Evolutionary conservation across 2,113 vertebrate genomes (phyloP).

Genomic region (Catharus bicknelli): DNA sequence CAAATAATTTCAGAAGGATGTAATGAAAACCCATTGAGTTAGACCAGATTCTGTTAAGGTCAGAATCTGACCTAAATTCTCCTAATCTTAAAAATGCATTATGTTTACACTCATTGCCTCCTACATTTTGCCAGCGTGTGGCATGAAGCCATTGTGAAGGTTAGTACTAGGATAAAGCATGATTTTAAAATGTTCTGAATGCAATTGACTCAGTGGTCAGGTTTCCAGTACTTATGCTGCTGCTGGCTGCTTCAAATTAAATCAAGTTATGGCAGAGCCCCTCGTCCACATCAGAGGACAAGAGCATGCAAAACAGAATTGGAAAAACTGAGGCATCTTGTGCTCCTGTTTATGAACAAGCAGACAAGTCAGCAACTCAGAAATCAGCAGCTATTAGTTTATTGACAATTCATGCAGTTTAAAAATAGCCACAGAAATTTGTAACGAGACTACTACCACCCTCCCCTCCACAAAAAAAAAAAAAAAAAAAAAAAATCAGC

Average conservation of each 20-base stretch:
- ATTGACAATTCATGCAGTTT: background rate
- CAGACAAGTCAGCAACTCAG: conserved; percentile 23
- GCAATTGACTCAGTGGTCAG: background rate
- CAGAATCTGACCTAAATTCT: background rate
- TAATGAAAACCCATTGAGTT: background rate
- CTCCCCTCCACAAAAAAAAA: background rate
- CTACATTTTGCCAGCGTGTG: background rate
- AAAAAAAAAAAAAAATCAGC: background rate
- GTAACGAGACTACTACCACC: background rate
- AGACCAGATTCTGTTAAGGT: background rate
- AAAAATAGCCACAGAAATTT: background rate
- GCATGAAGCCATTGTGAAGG: background rate
- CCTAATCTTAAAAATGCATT: background rate
- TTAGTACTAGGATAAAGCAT: background rate
- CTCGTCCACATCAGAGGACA: background rate
- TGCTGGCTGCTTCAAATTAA: conserved; percentile 41
- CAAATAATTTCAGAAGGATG: background rate
- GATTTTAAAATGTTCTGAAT: conserved; percentile 28
- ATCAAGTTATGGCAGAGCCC: background rate
- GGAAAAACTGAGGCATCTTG: conserved; percentile 14
- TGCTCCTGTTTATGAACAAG: background rate
- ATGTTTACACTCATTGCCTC: background rate
- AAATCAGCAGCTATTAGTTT: conserved; percentile 27
- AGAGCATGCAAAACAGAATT: conserved; percentile 18
- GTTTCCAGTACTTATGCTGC: conserved; percentile 13